phyloP scores from a whole-genome alignment of 2,888 invertebrate genomes.

The Caenorhabditis becei region DNA sequence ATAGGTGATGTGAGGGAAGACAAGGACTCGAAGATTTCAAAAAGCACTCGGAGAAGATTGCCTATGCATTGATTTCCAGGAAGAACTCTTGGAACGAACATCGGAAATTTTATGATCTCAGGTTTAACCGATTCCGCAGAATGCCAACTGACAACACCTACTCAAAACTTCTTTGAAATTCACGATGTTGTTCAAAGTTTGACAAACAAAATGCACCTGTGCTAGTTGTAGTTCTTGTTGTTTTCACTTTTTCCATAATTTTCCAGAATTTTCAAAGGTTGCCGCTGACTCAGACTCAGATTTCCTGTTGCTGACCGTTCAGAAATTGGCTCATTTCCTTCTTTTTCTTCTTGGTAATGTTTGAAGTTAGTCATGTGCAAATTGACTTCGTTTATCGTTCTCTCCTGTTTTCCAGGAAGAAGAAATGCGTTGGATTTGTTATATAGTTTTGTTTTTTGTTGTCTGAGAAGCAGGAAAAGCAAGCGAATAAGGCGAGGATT shows the following conservation, averaged over 20 bases:
- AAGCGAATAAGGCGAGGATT: slow-evolving; percentile 25
- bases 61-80: neutral
- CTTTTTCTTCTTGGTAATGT: neutral
- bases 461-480: slow-evolving; percentile 12
- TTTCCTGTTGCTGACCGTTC: neutral
- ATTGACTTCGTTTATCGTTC: slow-evolving; percentile 14
- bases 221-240: neutral
- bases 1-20: slow-evolving; percentile 37
- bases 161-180: no score
- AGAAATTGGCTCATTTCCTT: neutral
- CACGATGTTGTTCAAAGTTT: no score
- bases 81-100: neutral
- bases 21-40: slow-evolving; percentile 38
- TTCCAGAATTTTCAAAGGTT: neutral
- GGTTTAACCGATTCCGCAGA: neutral
- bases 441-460: slow-evolving; percentile 13
- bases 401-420: neutral
- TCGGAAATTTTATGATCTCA: neutral
- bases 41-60: slow-evolving; percentile 14
- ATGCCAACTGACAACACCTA: neutral
- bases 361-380: slow-evolving; percentile 11
- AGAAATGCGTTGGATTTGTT: neutral
- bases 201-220: no score
- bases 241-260: neutral
- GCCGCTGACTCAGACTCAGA: neutral